Evolutionary conservation across 2,888 invertebrate species (phyloP).

Genomic region (Aspidiotus destructor): DNA sequence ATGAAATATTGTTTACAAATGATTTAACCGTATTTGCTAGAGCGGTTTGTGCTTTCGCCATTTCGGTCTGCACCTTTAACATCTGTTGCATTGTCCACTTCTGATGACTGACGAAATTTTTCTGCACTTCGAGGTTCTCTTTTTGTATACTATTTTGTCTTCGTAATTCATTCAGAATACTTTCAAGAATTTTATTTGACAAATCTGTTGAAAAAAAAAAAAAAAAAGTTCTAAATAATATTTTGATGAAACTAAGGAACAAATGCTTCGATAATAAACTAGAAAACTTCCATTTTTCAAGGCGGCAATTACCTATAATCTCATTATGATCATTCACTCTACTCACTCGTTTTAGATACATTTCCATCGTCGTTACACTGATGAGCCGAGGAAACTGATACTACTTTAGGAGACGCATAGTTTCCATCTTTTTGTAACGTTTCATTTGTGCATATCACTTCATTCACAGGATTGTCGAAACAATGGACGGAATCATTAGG

Average conservation of each 20-base stretch:
- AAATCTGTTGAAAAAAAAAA: slow-evolving; percentile 1
- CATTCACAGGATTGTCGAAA: no score
- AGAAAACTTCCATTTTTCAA: neutral
- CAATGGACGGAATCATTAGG: neutral
- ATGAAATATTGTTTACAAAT: slow-evolving; percentile 24
- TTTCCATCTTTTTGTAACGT: neutral
- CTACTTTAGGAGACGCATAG: neutral
- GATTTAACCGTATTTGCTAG: slow-evolving; percentile 23
- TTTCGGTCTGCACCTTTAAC: neutral
- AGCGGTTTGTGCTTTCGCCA: slow-evolving; percentile 12
- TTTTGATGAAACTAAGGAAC: no score
- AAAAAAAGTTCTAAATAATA: neutral
- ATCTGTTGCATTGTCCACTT: slow-evolving; percentile 1
- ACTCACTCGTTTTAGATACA: neutral
- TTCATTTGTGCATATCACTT: neutral
- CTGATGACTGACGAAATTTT: slow-evolving; percentile 2
- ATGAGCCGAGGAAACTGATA: neutral
- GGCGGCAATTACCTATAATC: neutral
- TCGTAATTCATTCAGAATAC: slow-evolving; percentile 6
- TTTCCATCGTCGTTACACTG: neutral
- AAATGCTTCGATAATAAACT: no score
- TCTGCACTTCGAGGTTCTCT: slow-evolving; percentile 13
- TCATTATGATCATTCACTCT: neutral
- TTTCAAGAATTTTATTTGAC: neutral
- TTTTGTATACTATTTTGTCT: slow-evolving; percentile 11